A percentile compares a stretch with the other conserved stretches of the same genome.
phyloP scores from a whole-genome alignment of 2,113 vertebrate species.

The Xyrauchen texanus region DNA sequence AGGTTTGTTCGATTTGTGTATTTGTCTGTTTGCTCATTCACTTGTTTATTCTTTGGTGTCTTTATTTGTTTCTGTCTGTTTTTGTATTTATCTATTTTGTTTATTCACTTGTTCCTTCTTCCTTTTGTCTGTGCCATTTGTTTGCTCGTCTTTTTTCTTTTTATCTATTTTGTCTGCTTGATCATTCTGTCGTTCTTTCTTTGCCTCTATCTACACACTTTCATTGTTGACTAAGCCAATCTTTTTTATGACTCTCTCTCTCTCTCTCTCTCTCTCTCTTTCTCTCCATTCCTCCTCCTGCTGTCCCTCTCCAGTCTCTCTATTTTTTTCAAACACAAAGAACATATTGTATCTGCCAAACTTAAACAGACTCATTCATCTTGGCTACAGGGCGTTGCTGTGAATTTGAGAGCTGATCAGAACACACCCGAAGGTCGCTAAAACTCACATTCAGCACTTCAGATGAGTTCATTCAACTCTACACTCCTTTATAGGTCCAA shows the following conservation, averaged over 20 bases:
- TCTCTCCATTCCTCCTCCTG: too few relatives aligned
- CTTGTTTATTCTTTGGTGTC: neutral
- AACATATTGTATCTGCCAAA: constrained; percentile 47
- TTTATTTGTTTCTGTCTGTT: neutral
- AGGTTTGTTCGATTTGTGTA: constrained; percentile 35
- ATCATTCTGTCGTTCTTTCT: neutral
- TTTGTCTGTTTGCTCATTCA: constrained; percentile 10
- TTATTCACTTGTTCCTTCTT: neutral
- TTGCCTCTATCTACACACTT: constrained; percentile 1
- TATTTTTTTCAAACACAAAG: constrained; percentile 50
- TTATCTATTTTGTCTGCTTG: too few relatives aligned
- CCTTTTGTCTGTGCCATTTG: neutral
- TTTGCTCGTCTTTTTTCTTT: neutral
- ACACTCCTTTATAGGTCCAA: neutral
- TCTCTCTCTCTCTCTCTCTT: too few relatives aligned
- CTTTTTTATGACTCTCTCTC: too few relatives aligned
- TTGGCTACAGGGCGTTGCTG: constrained; percentile 33
- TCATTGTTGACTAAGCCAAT: constrained; percentile 7
- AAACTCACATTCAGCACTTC: constrained; percentile 5
- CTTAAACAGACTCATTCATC: too few relatives aligned
- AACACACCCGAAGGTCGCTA: neutral
- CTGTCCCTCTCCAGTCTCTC: too few relatives aligned
- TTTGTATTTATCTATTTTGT: neutral
- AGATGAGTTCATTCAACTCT: too few relatives aligned
- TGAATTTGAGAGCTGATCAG: neutral